Conservation (phyloP, 2,113 vertebrate genomes). For the Hepsetus odoe region DNA sequence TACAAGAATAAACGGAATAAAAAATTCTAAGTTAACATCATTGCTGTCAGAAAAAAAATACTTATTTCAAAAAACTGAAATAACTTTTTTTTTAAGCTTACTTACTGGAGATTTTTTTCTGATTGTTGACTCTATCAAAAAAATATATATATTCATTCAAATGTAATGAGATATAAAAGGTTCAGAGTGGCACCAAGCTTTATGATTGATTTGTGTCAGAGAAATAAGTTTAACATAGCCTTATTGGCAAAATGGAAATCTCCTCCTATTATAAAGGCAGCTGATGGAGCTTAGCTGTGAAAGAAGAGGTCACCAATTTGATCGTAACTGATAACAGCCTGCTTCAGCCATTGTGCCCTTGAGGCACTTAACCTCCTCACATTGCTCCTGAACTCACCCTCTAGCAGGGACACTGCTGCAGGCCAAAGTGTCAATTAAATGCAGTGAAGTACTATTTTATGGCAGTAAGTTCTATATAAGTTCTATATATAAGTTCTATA, state of each 20-base stretch:
- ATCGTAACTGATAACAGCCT: conserved; percentile 36
- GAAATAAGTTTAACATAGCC: not conserved
- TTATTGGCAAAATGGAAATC: conserved; percentile 5
- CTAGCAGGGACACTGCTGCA: not conserved
- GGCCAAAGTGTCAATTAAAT: not conserved
- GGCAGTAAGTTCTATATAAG: not conserved
- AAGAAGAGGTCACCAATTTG: conserved; percentile 38
- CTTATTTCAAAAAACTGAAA: too few relatives aligned
- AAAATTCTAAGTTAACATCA: too few relatives aligned
- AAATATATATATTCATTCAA: too few relatives aligned
- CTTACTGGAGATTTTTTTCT: too few relatives aligned
- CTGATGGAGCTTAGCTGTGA: not conserved
- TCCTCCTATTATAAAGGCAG: conserved; percentile 9
- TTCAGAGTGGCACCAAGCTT: too few relatives aligned
- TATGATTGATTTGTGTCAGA: not conserved
- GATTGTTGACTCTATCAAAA: too few relatives aligned
- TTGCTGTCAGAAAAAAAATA: too few relatives aligned
- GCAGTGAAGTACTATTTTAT: not conserved
- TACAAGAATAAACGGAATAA: too few relatives aligned
- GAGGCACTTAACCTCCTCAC: conserved; percentile 26
- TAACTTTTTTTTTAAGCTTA: too few relatives aligned
- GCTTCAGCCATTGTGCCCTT: conserved; percentile 47
- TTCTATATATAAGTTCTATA: not conserved
- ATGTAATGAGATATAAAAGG: not conserved
- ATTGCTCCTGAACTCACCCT: not conserved